These are phyloP conservation scores for Psephotus haematonotus DNA, from an alignment of 2,113 vertebrate species.

Conservation along the genomic window DNA sequence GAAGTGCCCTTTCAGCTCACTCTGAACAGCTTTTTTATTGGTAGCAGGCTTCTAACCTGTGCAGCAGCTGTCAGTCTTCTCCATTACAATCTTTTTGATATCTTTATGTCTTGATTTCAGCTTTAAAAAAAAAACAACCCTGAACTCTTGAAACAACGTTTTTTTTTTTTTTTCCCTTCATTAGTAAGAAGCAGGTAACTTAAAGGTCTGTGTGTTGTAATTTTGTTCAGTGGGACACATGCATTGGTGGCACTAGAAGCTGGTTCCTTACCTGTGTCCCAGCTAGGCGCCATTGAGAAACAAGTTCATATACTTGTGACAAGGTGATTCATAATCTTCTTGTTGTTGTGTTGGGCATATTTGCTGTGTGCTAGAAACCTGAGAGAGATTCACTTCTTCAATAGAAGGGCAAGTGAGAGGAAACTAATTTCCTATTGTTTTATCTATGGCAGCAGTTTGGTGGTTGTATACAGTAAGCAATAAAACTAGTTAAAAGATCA, in stretches of 20 bases:
- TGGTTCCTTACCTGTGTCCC: not conserved
- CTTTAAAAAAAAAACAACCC: not conserved
- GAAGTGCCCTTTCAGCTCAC: slow-evolving; percentile 14
- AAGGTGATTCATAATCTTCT: not conserved
- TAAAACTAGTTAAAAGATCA: slow-evolving; percentile 58
- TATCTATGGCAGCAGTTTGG: not conserved
- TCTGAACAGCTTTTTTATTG: slow-evolving; percentile 16
- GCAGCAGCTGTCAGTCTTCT: not conserved
- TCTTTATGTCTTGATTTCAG: not conserved
- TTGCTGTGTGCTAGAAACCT: not conserved
- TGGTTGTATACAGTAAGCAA: slow-evolving; percentile 4
- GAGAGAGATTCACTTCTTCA: not conserved
- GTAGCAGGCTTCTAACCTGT: not conserved
- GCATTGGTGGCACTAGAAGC: not conserved
- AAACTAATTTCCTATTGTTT: not conserved
- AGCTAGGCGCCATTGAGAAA: not conserved
- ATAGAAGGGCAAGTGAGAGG: not conserved
- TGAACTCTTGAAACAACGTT: not conserved
- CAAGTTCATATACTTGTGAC: not conserved
- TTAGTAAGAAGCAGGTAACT: not conserved
- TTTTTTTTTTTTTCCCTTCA: not conserved
- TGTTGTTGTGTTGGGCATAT: not conserved
- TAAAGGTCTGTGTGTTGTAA: fast-evolving
- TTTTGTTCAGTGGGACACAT: not conserved
- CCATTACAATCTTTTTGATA: not conserved